Conservation (phyloP, 2,113 vertebrate species). For the Aleadryas rufinucha region DNA sequence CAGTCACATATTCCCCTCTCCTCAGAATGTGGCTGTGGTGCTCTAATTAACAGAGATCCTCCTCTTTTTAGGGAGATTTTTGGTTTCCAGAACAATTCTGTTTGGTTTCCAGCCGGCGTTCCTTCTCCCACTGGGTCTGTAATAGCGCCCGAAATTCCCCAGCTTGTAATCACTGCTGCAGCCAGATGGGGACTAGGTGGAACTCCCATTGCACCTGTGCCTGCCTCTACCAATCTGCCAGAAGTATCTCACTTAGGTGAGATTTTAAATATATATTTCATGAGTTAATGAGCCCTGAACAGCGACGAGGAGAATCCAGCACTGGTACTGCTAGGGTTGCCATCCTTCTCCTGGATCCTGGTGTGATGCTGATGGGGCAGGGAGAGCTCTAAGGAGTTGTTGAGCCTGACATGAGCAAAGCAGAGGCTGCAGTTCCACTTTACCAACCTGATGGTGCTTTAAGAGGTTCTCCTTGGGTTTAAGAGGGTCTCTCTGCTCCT, state of each 20-base stretch:
- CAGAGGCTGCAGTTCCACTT: not conserved
- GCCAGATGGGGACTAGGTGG: not conserved
- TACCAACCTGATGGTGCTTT: not conserved
- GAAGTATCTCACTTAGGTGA: not conserved
- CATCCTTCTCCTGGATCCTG: not conserved
- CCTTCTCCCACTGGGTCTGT: not conserved
- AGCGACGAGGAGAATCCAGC: accelerated
- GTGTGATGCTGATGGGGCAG: not conserved
- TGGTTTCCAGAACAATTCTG: not conserved
- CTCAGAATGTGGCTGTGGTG: not conserved
- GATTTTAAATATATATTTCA: not conserved
- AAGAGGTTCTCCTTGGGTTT: not conserved
- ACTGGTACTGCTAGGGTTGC: not conserved
- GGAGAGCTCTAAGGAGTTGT: not conserved
- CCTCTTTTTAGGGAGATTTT: not conserved
- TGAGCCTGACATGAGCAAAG: not conserved
- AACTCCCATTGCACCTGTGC: not conserved
- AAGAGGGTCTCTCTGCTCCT: not conserved
- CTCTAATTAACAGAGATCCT: not conserved
- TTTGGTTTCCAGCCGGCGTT: accelerated
- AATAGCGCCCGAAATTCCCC: not conserved
- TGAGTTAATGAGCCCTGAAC: not conserved
- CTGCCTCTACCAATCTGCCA: not conserved
- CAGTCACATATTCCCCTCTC: not conserved
- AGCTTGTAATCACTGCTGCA: not conserved